phyloP scores from a whole-genome alignment of 1,140 invertebrate genomes.

The Drosophila pachea region DNA sequence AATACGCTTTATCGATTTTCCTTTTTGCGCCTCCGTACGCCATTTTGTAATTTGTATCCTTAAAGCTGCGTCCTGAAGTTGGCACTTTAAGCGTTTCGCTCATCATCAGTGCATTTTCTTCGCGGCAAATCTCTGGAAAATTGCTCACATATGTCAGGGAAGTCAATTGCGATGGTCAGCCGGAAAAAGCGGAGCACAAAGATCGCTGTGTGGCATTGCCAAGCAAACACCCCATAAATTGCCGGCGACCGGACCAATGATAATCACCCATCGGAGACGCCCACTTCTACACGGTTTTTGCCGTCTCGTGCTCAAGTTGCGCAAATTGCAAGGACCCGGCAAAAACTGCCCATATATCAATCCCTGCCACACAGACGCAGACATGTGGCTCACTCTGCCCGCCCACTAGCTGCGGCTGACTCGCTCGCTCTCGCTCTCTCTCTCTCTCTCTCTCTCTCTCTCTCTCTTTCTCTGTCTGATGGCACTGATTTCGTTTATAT shows the following conservation, averaged over 20 bases:
- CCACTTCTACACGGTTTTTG: constrained; percentile 39
- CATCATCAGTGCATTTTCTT: constrained; percentile 51
- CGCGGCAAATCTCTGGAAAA: constrained; percentile 66
- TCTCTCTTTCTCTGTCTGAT: constrained; percentile 16
- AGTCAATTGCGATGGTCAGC: constrained; percentile 8
- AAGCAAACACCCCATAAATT: constrained; percentile 63
- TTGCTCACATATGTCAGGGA: constrained; percentile 69
- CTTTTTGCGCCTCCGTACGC: constrained; percentile 27
- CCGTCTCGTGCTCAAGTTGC: constrained; percentile 5
- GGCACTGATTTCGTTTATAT: constrained; percentile 77
- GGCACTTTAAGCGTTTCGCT: constrained; percentile 20
- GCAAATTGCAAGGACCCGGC: constrained; percentile 24
- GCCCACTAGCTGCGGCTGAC: no score
- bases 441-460: constrained; percentile 10
- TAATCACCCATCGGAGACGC: constrained; percentile 48
- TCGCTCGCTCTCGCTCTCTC: constrained; percentile 11
- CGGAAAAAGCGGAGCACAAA: constrained; percentile 44
- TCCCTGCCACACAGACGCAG: constrained; percentile 37
- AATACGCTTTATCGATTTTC: constrained; percentile 74
- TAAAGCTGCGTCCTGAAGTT: constrained; percentile 18
- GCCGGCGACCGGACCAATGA: constrained; percentile 43
- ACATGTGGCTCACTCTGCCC: constrained; percentile 29
- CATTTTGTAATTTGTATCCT: constrained; percentile 40
- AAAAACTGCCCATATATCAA: constrained; percentile 69
- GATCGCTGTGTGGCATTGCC: constrained; percentile 54